phyloP scores from a whole-genome alignment of 2,888 invertebrate species.

The Eupsilia transversa region DNA sequence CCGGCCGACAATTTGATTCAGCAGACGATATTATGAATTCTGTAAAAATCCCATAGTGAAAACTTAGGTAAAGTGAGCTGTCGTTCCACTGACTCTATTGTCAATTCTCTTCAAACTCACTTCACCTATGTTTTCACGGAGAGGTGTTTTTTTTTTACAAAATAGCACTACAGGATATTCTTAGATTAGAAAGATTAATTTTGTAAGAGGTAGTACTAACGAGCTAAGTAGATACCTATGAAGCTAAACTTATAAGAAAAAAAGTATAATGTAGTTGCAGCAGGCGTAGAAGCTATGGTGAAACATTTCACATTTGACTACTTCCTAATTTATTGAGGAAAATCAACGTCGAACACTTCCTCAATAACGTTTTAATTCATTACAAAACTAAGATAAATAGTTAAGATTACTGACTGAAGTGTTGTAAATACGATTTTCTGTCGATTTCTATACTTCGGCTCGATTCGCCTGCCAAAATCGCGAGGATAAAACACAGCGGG shows the following conservation, averaged over 20 bases:
- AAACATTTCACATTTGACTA: constrained; percentile 15
- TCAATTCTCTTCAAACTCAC: too few relatives aligned
- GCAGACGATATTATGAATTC: too few relatives aligned
- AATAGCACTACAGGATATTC: too few relatives aligned
- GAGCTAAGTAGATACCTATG: neutral
- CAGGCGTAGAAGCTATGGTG: neutral
- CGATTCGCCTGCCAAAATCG: neutral
- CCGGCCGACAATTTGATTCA: neutral
- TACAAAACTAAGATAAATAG: neutral
- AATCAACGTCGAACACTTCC: constrained; percentile 26
- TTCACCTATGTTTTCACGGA: too few relatives aligned
- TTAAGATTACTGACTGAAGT: constrained; percentile 1
- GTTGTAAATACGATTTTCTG: neutral
- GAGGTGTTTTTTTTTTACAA: too few relatives aligned
- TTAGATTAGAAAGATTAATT: too few relatives aligned
- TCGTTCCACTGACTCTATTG: too few relatives aligned
- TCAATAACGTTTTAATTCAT: constrained; percentile 14
- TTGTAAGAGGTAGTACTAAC: neutral
- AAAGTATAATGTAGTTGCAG: neutral
- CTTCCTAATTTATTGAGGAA: constrained; percentile 14
- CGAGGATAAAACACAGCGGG: too few relatives aligned
- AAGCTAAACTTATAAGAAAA: neutral
- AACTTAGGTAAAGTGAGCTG: too few relatives aligned
- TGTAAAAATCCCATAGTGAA: too few relatives aligned
- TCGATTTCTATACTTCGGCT: neutral